phyloP scores from a whole-genome alignment of 2,888 invertebrate species.

The Melolontha melolontha region DNA sequence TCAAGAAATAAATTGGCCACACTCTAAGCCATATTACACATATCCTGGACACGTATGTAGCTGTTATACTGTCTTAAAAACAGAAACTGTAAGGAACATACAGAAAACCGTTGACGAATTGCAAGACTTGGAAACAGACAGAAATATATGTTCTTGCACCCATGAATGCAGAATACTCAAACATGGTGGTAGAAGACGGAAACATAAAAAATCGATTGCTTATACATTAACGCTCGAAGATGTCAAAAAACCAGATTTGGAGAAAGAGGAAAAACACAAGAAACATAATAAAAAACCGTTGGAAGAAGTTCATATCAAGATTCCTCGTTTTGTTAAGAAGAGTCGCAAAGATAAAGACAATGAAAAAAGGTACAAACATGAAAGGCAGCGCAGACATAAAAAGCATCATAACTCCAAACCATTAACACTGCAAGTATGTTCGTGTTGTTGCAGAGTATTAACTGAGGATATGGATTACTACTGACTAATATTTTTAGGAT shows the following conservation, averaged over 20 bases:
- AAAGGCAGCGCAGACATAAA: slow-evolving; percentile 30
- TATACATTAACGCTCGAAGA: slow-evolving; percentile 48
- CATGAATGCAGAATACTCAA: slow-evolving; percentile 20
- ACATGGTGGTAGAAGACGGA: slow-evolving; percentile 6
- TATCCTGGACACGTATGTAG: slow-evolving; percentile 49
- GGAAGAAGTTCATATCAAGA: slow-evolving; percentile 14
- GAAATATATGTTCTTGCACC: slow-evolving; percentile 53
- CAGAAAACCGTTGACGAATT: slow-evolving; percentile 61
- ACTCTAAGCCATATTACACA: slow-evolving; percentile 41
- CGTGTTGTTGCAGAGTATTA: slow-evolving; percentile 40
- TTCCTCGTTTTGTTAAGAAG: slow-evolving; percentile 22
- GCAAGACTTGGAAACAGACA: slow-evolving; percentile 57
- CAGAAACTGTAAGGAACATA: slow-evolving; percentile 44
- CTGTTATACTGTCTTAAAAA: slow-evolving; percentile 45
- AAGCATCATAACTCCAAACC: slow-evolving; percentile 36
- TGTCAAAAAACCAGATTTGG: slow-evolving; percentile 53
- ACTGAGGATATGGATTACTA: slow-evolving; percentile 47
- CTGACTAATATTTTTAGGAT: slow-evolving; percentile 71
- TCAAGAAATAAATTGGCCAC: slow-evolving; percentile 38
- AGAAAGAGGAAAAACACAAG: slow-evolving; percentile 5
- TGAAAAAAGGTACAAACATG: slow-evolving; percentile 44
- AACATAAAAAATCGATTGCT: slow-evolving; percentile 46
- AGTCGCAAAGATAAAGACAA: slow-evolving; percentile 44
- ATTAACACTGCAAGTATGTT: slow-evolving; percentile 53
- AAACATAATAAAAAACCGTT: neutral